Percentiles rank a stretch among this genome's conserved stretches.
These are phyloP conservation scores for Agapornis roseicollis DNA, from an alignment of 2,113 vertebrate genomes.

Conservation along the genomic window DNA sequence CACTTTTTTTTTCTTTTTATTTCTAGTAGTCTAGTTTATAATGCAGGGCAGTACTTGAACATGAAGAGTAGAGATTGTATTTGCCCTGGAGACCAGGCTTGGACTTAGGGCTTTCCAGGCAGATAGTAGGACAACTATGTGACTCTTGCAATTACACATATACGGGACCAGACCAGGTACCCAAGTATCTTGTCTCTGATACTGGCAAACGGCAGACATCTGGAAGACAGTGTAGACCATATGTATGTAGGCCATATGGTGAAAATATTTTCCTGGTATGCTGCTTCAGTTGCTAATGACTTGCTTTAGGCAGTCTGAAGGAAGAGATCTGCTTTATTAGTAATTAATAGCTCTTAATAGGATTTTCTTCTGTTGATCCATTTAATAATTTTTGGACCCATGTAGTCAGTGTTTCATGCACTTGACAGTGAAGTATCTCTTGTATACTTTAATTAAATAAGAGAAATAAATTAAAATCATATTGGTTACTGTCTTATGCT, in stretches of 20 bases:
- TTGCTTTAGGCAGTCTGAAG: neutral
- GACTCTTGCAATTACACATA: neutral
- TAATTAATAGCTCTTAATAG: neutral
- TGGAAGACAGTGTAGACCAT: neutral
- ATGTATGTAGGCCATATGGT: rapidly evolving
- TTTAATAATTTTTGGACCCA: neutral
- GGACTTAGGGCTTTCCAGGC: neutral
- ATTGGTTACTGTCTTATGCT: neutral
- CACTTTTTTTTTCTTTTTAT: neutral
- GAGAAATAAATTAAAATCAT: neutral
- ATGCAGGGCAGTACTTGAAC: neutral
- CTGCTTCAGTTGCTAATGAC: neutral
- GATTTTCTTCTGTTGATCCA: neutral
- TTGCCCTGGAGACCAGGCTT: neutral
- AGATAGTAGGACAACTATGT: neutral
- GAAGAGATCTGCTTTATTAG: neutral
- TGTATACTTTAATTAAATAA: neutral
- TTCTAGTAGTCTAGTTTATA: neutral
- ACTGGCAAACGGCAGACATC: neutral
- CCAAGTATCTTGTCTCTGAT: neutral
- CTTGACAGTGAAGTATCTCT: neutral
- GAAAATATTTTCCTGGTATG: neutral
- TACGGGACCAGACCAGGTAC: neutral
- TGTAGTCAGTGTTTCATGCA: neutral
- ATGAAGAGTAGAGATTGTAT: neutral